Conservation (phyloP, 1,140 invertebrate genomes). For the Hyphantria cunea region DNA sequence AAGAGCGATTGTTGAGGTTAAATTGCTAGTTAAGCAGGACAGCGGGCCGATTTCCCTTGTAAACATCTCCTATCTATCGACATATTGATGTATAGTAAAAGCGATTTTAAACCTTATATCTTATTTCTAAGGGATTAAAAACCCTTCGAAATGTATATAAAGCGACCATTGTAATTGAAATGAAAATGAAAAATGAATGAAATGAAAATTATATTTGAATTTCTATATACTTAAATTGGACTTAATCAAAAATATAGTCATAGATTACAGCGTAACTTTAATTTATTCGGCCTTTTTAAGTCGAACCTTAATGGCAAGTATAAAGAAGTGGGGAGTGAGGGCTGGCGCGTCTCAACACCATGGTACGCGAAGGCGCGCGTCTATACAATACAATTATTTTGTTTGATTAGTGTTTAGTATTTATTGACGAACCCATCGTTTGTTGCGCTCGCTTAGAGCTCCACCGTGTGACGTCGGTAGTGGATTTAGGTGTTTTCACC, state of each 20-base stretch:
- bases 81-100: too few species aligned
- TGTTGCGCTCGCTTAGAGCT: constrained; percentile 58
- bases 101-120: constrained; percentile 20
- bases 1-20: too few species aligned
- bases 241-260: constrained; percentile 7
- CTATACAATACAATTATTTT: constrained; percentile 75
- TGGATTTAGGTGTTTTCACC: too few species aligned
- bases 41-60: too few species aligned
- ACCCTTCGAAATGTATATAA: constrained; percentile 11
- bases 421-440: constrained; percentile 58
- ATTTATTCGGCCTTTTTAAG: constrained; percentile 2
- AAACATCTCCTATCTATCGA: too few species aligned
- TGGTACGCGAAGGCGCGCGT: constrained; percentile 74
- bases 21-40: too few species aligned
- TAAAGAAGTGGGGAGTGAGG: constrained; percentile 10
- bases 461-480: constrained; percentile 50
- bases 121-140: constrained; percentile 3
- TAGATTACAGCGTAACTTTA: constrained; percentile 13
- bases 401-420: constrained; percentile 66
- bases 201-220: too few species aligned
- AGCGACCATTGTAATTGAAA: constrained; percentile 47
- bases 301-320: background rate
- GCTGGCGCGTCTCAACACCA: constrained; percentile 42
- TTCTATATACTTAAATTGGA: constrained; percentile 22
- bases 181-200: too few species aligned